Base-by-base conservation (phyloP, 2,888 invertebrate species). In the Eupithecia centaureata region DNA sequence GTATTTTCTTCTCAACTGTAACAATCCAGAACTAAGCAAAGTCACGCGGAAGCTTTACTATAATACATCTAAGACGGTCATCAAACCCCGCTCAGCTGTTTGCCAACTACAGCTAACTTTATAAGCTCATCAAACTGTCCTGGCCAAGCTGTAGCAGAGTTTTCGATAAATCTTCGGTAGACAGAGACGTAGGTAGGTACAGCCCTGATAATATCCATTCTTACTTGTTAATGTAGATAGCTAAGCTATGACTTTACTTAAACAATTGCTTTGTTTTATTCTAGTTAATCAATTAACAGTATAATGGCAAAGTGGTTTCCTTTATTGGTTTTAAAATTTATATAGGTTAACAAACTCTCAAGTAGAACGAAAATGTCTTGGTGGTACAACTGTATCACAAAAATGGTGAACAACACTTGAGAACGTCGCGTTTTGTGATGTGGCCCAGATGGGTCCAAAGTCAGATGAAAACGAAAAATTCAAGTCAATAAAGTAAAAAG, bases 51-150 rank as follows among this genome's bases (percentile, higher is more conserved):
- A 56, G 10, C 32, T 56, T 4, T 18, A 33, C 32, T 57, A 57
- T 33, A 33, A 57, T 33, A n/a, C 22, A 30, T 12, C 3, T 30
- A 18, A 30, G n/a, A 57, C 32, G 57, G 32, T 63, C 57, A 61
- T 70, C 70, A 66, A 70, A 70, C 61, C 64, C 27, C 28, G 32
- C 57, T 70, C 32, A 67, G 69, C 52, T 27, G 60, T 51, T 63
- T 54, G 35, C 64, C 47, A 60, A 56, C 61, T 63, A 63, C 57
- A 65, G 61, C 63, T 61, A 63, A 70, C 70, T 80, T 82, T 69
- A 76, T 81, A 80, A 84, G 79, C 80, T 78, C 80, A 77, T 82
- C 79, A 79, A 79, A 77, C 76, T 77, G 76, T 79, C 73, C 73
- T 51, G 28, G 22, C 42, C 76, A 74, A 73, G 74, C 73, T 77